Base-by-base conservation (phyloP, 2,888 invertebrate species). In the Drosophila prolongata region DNA sequence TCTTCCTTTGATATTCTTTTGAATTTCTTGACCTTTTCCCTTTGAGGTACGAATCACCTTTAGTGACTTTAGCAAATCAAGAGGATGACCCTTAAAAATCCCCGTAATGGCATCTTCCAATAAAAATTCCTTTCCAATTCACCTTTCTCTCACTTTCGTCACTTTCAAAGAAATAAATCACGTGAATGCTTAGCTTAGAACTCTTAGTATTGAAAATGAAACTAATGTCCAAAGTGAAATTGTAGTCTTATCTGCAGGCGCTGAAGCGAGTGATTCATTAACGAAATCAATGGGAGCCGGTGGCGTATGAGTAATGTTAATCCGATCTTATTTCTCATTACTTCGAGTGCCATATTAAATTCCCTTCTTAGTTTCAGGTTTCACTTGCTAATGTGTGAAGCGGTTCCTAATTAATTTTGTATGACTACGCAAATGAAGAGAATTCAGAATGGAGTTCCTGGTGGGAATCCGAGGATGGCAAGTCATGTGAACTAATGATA, bases 401-500 rank as follows among this genome's bases (percentile, higher is more conserved):
- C 40, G 50, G 72, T 30, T 60, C 30, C 43, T 60, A 60, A 60
- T 55, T 60, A 70, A 55, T 55, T 54, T 40, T 40, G 71, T 60
- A 50, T 60, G 60, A 60, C 70, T 71, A 52, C 71, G 55, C 61
- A 71, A 70, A 71, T 71, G 70, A 56, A 27, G 19, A 37, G 55
- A 47, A 16, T 16, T 6, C 9, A 44, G 47, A 35, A 14, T 37
- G 19, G 50, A 65, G 44, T 44, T 61, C 10, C 11, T 14, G 24
- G 13, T 6, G 43, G 34, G 40, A 37, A 40, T 55, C 47, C 19
- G 30, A 43, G 43, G 71, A 40, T n/a, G 40, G 70, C 70, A 71
- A 61, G 71, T 71, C 72, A 72, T 72, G 72, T 62, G 72, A 44
- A 57, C 72, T 72, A 72, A 72, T 72, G 71, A 72, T 72, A 72